Conservation (phyloP, 1,140 invertebrate species). For the Mamestra configurata region DNA sequence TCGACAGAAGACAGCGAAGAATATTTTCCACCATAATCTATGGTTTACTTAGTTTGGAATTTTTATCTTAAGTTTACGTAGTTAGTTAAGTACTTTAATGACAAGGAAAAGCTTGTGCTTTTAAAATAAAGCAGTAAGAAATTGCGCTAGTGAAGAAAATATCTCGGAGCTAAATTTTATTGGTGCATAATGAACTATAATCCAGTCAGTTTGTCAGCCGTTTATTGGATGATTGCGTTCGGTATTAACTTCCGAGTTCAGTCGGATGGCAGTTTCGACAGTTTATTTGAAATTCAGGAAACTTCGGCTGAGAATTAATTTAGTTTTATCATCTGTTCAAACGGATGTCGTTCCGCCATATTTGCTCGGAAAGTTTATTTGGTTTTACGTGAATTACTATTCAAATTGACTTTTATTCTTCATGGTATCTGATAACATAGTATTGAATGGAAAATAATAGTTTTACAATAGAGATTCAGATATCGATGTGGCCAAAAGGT, state of each 20-base stretch:
- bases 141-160: too few species aligned
- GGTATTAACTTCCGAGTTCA: constrained; percentile 20
- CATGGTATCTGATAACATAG: too few species aligned
- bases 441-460: too few species aligned
- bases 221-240: constrained; percentile 30
- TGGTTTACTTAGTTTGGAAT: too few species aligned
- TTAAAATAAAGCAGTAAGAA: too few species aligned
- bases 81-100: too few species aligned
- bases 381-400: neutral
- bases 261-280: constrained; percentile 23
- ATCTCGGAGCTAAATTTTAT: neutral
- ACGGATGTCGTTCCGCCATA: neutral
- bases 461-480: too few species aligned
- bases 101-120: too few species aligned
- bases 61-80: too few species aligned
- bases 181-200: constrained; percentile 24
- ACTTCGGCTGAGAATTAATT: constrained; percentile 14
- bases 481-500: too few species aligned
- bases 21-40: too few species aligned
- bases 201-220: neutral
- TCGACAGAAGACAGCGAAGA: too few species aligned
- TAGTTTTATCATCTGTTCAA: constrained; percentile 18
- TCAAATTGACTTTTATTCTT: neutral
- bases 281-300: constrained; percentile 28
- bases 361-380: neutral